Base-by-base conservation (phyloP, 2,888 invertebrate genomes). In the Corbicula japonica region DNA sequence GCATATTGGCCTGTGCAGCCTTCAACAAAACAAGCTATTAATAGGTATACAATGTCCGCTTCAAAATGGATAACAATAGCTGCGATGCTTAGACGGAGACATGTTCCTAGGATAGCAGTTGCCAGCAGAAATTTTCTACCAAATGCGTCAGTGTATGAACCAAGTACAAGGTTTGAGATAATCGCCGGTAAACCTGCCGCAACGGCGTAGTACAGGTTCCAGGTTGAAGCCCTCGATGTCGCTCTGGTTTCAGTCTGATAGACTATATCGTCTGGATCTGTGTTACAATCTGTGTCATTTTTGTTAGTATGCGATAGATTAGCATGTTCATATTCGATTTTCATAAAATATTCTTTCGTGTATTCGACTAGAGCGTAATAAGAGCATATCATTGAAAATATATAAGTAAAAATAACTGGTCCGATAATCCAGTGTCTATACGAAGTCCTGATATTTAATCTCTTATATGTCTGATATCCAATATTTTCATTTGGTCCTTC, bases 121-220 rank as follows among this genome's bases (percentile, higher is more conserved):
- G 83, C 70, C 26, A 87, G 62, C 23, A 87, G 65, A 30, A 86
- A 73, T 54, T 82, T 87, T 1, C 88, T 71, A 1, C 87, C 87
- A 44, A 86, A 56, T 0, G 79, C 58, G 62, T 83, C 86, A 10
- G 88, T 83, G 34, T 82, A 85, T 3, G 87, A 80, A 21, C 86
- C 84, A 0, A 84, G 56, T 21, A 83, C 34, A 18, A 83, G 48
- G 34, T 73, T 78, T 12, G 76, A 65, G 10, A 84, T 35, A 2
- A 84, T 63, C 0, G 75, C 71, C 1, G 83, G 84, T 23, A 84
- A 44, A 8, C 86, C 84, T 0, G 65, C 48, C 0, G 83, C 83
- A 6, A 84, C 23, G 21, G 69, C 76, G 35, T 80, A 76, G 50
- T 83, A 86, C 15, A 81, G 41, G 23, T 72, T 77, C 81, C 81